phyloP scores from a whole-genome alignment of 2,113 vertebrate genomes.

The Dinomys branickii region DNA sequence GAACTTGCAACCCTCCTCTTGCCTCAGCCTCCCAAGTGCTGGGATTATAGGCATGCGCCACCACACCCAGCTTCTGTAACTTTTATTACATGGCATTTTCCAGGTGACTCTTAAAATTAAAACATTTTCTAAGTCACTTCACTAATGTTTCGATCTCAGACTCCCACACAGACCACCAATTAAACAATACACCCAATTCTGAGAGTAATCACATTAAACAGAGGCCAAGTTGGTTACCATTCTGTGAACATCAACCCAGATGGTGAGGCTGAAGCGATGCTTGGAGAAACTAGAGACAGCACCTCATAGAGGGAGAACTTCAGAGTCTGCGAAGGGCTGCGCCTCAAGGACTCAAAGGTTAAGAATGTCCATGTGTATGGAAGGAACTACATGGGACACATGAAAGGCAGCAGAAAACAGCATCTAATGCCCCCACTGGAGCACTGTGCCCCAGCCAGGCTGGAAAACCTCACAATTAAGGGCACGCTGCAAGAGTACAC shows the following conservation, averaged over 20 bases:
- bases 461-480: neutral
- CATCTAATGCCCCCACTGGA: neutral
- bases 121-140: conserved; percentile 21
- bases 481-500: neutral
- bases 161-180: neutral
- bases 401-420: neutral
- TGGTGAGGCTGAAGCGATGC: accelerated
- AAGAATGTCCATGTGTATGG: accelerated
- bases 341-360: neutral
- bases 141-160: neutral
- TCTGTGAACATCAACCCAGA: neutral
- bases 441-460: neutral
- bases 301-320: too few species aligned
- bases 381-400: neutral
- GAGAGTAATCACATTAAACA: neutral
- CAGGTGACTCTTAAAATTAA: conserved; percentile 37
- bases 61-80: too few species aligned
- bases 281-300: neutral
- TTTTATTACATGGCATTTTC: neutral
- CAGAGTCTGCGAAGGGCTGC: too few species aligned
- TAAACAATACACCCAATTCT: neutral
- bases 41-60: too few species aligned
- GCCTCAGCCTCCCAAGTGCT: too few species aligned
- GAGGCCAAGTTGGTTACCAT: neutral
- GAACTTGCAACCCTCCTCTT: too few species aligned